Conservation (phyloP, 2,797 vertebrate genomes). For the Leptatherina wallacei region DNA sequence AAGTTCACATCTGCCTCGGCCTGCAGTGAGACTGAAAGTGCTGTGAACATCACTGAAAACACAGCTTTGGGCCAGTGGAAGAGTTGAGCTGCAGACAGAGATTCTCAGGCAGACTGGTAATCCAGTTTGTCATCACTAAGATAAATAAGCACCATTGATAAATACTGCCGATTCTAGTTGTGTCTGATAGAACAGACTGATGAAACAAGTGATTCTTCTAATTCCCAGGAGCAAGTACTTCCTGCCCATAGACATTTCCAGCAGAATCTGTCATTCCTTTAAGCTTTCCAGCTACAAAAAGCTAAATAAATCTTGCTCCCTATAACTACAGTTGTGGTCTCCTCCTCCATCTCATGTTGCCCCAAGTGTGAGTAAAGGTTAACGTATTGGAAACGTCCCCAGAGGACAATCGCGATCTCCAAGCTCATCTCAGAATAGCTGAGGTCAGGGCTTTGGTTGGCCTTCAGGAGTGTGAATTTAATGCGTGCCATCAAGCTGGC, state of each 20-base stretch:
- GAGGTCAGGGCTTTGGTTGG: slow-evolving; percentile 57
- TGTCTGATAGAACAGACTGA: slow-evolving; percentile 1
- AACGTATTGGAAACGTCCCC: slow-evolving; percentile 54
- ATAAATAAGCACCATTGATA: not conserved
- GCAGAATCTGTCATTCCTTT: slow-evolving; percentile 39
- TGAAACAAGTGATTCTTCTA: slow-evolving; percentile 18
- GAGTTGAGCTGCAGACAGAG: not conserved
- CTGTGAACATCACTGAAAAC: slow-evolving; percentile 1
- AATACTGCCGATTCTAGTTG: slow-evolving; percentile 6
- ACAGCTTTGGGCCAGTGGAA: not conserved
- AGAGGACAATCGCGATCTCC: slow-evolving; percentile 42
- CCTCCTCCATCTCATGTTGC: slow-evolving; percentile 24
- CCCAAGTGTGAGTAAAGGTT: slow-evolving; percentile 51
- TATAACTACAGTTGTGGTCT: slow-evolving; percentile 2
- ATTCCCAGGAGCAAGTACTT: slow-evolving; percentile 15
- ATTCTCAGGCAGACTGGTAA: not conserved
- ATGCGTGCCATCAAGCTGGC: slow-evolving; percentile 48
- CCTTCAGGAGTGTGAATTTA: slow-evolving; percentile 53
- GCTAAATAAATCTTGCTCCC: slow-evolving; percentile 43
- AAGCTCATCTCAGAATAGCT: slow-evolving; percentile 61
- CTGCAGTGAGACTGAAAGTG: not conserved
- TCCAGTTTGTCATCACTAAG: not conserved
- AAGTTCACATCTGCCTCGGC: not conserved
- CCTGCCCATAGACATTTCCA: slow-evolving; percentile 54
- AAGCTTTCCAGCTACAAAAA: slow-evolving; percentile 40